Evolutionary conservation across 2,888 invertebrate genomes (phyloP).

Genomic region (Nysson spinosus): DNA sequence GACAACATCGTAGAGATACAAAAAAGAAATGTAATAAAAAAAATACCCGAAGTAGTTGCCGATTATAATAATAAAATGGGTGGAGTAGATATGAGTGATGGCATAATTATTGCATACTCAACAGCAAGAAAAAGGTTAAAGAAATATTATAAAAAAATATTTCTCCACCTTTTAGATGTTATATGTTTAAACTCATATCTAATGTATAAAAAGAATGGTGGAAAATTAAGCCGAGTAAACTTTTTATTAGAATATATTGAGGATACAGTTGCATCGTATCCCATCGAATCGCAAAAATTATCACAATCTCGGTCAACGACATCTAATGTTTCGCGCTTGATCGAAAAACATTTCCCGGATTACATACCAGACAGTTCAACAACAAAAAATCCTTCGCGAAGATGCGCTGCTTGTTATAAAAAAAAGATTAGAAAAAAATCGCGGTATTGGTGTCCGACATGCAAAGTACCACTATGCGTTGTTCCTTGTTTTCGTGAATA

Average conservation of each 20-base stretch:
- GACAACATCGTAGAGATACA: background rate
- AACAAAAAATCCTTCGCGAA: slow-evolving; percentile 13
- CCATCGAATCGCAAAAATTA: background rate
- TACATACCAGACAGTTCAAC: slow-evolving; percentile 10
- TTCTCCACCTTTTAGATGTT: background rate
- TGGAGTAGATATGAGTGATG: no score
- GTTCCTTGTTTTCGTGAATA: background rate
- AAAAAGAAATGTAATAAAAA: slow-evolving; percentile 2
- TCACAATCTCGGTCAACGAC: background rate
- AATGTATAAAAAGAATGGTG: slow-evolving; percentile 18
- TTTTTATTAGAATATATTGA: background rate
- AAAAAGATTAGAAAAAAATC: slow-evolving; percentile 8
- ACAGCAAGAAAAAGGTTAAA: background rate
- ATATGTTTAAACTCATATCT: background rate
- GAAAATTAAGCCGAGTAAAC: background rate
- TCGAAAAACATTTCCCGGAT: slow-evolving; percentile 14
- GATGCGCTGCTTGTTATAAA: slow-evolving; percentile 10
- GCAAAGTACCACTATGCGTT: slow-evolving; percentile 1
- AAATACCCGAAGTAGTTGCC: background rate
- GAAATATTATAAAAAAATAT: slow-evolving; percentile 1
- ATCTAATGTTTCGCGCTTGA: slow-evolving; percentile 10
- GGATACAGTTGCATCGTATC: no score
- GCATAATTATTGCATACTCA: background rate
- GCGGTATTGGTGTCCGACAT: slow-evolving; percentile 3
- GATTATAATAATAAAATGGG: background rate